Evolutionary conservation across 2,113 vertebrate genomes (phyloP).

Genomic region (Orycteropus afer): DNA sequence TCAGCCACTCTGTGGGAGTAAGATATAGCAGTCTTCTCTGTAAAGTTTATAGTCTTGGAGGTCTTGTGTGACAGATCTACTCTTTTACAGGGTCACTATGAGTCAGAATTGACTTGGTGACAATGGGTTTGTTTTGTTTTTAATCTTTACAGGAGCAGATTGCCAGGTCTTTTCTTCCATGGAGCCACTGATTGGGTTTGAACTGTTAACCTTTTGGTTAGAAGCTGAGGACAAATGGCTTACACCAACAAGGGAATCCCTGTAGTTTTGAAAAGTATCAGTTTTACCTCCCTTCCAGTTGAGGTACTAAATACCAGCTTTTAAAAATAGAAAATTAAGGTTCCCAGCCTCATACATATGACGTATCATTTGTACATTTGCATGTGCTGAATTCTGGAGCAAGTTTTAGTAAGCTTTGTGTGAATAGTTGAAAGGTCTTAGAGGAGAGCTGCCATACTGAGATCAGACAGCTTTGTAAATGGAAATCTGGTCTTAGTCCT

Average conservation of each 20-base stretch:
- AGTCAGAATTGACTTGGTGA: background rate
- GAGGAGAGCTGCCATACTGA: fast-evolving
- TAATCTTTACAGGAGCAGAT: background rate
- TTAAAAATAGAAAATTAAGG: background rate
- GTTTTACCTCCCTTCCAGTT: background rate
- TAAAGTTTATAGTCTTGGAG: background rate
- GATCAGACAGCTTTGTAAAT: background rate
- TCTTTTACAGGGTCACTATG: background rate
- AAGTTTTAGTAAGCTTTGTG: too few species aligned
- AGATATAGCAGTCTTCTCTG: background rate
- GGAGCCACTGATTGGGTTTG: background rate
- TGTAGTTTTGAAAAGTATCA: too few species aligned
- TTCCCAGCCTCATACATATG: fast-evolving
- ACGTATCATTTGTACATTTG: background rate
- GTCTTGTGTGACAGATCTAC: background rate
- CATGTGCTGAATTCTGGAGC: background rate
- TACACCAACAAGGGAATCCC: background rate
- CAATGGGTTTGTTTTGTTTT: background rate
- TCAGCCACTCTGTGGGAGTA: background rate
- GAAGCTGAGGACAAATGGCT: too few species aligned
- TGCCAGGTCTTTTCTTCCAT: background rate
- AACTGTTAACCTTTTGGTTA: background rate
- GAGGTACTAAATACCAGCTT: too few species aligned
- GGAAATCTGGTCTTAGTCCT: background rate
- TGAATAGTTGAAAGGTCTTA: too few species aligned